Base-by-base conservation (phyloP, 2,113 vertebrate species). In the Colossoma macropomum region DNA sequence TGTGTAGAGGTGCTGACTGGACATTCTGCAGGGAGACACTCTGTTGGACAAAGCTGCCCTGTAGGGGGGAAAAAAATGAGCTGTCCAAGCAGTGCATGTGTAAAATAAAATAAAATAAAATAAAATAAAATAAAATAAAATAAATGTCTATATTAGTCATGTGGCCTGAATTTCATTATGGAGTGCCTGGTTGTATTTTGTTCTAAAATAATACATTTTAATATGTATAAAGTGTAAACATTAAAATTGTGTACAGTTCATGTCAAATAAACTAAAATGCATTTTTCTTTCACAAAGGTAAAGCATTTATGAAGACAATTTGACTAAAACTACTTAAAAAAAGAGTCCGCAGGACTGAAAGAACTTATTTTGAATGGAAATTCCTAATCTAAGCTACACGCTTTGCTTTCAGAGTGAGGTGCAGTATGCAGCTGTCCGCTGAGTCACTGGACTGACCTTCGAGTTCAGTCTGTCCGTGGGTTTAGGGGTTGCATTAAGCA, bases 321-420 rank as follows among this genome's bases (percentile, higher is more conserved):
- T 82, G 65, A 85, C 7, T 38, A 79, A 45, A 68, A 66, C 72
- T 48, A 62, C 74, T 68, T 83, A 66, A 60, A n/a, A 87, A 83
- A 84, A 81, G 25, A 52, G 59, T 7, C 54, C 23, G 17, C 15
- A 54, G 15, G 27, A 74, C 27, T 63, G 75, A 75, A 60, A 74
- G 50, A 62, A 32, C 21, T 19, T 52, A 48, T 75, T 77, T 23
- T 56, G 65, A 66, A 23, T 5, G n/a, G 45, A 76, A 60, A 23
- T 25, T 69, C 50, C 11, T 23, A 38, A 27, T 75, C 75, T 41
- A 60, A 68, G 11, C 27, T 54, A 27, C 52, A 30, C 45, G 32
- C 75, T 45, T 79, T 63, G 34, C 3, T 45, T 56, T 41, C 28
- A 25, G 23, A 60, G 10, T 56, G 79, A 80, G 68, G 70, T 84